Conservation (phyloP, 2,888 invertebrate genomes). For the Cephus nigrinus region DNA sequence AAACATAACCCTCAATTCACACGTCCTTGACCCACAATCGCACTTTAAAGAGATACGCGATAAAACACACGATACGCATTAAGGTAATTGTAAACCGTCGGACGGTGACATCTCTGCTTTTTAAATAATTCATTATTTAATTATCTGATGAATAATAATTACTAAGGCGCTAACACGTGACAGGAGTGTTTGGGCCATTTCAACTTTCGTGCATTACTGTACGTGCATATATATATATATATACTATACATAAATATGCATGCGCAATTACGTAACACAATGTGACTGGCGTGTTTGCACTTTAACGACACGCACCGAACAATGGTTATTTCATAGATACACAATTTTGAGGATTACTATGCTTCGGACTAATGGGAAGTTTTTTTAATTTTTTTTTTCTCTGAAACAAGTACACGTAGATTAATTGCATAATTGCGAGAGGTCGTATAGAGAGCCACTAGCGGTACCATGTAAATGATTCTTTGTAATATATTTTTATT, state of each 20-base stretch:
- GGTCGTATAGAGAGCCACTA: neutral
- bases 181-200: neutral
- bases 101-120: neutral
- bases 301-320: neutral
- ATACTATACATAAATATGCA: too few relatives aligned
- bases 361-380: neutral
- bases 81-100: neutral
- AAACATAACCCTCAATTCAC: neutral
- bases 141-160: neutral
- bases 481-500: constrained; percentile 22
- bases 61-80: neutral
- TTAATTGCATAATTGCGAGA: neutral
- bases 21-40: neutral
- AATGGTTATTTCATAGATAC: neutral
- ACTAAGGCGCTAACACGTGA: neutral
- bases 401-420: neutral
- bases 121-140: neutral
- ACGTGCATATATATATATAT: too few relatives aligned
- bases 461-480: constrained; percentile 12
- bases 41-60: neutral
- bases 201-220: neutral
- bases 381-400: neutral
- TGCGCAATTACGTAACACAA: neutral
- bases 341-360: neutral
- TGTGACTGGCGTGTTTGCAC: neutral